phyloP scores from a whole-genome alignment of 2,888 invertebrate species.

The Macroteleia sp. region DNA sequence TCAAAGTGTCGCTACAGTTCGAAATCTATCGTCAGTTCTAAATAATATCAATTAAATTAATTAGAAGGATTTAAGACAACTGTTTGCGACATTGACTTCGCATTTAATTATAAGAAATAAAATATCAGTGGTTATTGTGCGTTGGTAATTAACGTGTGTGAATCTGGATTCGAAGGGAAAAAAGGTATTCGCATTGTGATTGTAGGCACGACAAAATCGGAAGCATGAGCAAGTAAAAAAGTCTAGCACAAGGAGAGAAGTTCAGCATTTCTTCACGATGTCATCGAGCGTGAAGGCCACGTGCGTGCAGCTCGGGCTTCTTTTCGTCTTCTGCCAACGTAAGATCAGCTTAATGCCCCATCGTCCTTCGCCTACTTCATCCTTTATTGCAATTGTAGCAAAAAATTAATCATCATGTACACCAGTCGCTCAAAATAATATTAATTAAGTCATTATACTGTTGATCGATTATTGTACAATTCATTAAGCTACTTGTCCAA shows the following conservation, averaged over 20 bases:
- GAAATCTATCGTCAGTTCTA: too few relatives aligned
- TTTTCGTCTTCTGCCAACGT: slow-evolving; percentile 73
- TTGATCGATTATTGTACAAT: background rate
- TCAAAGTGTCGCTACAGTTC: slow-evolving; percentile 25
- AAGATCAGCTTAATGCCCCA: slow-evolving; percentile 57
- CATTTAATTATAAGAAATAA: too few relatives aligned
- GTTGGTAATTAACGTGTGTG: slow-evolving; percentile 4
- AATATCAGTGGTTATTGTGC: slow-evolving; percentile 13
- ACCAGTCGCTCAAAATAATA: too few relatives aligned
- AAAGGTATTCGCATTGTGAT: slow-evolving; percentile 8
- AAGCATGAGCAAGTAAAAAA: slow-evolving; percentile 52
- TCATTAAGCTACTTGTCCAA: background rate
- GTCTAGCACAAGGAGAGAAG: slow-evolving; percentile 24
- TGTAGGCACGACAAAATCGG: slow-evolving; percentile 15
- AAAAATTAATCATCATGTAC: slow-evolving; percentile 23
- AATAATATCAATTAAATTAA: background rate
- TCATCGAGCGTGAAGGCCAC: slow-evolving; percentile 68
- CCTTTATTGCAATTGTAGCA: slow-evolving; percentile 8
- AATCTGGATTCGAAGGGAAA: slow-evolving; percentile 3
- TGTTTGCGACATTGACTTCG: background rate
- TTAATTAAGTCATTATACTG: background rate
- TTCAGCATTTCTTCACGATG: slow-evolving; percentile 65
- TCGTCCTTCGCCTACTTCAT: slow-evolving; percentile 71
- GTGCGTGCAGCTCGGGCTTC: slow-evolving; percentile 67
- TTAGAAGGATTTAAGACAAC: too few relatives aligned